phyloP scores from a whole-genome alignment of 2,113 vertebrate genomes.

The Sarotherodon lohbergeri region DNA sequence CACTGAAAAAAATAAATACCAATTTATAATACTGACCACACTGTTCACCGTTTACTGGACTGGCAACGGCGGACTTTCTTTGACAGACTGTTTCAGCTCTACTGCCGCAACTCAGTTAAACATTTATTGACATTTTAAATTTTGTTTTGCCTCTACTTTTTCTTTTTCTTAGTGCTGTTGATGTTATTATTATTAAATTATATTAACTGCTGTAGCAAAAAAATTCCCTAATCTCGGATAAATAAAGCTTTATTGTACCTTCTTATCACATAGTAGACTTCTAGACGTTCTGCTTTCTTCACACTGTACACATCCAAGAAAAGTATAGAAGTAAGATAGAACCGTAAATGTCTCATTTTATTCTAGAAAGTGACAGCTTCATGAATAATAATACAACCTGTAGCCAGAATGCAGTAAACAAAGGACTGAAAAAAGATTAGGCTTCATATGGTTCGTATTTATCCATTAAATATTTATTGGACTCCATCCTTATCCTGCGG shows the following conservation, averaged over 20 bases:
- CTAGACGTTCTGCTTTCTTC: background rate
- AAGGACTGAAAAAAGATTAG: background rate
- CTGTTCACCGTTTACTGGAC: background rate
- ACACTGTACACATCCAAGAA: background rate
- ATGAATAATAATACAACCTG: background rate
- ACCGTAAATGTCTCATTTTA: background rate
- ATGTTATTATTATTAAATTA: background rate
- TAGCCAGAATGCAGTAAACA: background rate
- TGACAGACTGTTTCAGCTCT: background rate
- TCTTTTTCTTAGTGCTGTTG: background rate
- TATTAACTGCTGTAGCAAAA: background rate
- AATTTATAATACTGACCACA: background rate
- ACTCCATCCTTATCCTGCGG: background rate
- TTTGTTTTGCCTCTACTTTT: background rate
- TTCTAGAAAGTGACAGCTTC: background rate
- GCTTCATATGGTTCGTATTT: background rate
- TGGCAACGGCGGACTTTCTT: background rate
- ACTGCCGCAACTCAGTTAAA: background rate
- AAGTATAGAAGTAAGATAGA: background rate
- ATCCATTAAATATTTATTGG: conserved; percentile 7
- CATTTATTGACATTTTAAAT: background rate
- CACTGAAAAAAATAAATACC: background rate
- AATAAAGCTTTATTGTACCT: background rate
- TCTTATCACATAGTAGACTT: background rate
- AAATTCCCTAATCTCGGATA: background rate